Evolutionary conservation across 2,888 invertebrate species (phyloP), one percentile per base, ranked within the genome.

Genomic region (Nomada ruficornis): DNA sequence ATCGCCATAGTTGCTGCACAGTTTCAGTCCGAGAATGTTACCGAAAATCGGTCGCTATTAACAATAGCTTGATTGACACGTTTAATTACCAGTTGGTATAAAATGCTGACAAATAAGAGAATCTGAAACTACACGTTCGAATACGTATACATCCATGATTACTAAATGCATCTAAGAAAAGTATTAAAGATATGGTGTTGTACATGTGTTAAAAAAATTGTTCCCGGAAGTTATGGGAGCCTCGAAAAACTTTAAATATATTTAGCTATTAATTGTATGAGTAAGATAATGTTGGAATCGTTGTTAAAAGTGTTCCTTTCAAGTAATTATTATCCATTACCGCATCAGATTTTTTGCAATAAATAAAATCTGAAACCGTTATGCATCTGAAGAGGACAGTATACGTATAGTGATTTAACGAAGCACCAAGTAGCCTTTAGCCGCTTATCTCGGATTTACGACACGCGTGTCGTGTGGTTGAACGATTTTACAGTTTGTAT

Each of bases 371-470:
- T n/a, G 26, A 10, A 50, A 18, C 4, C 13, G 23, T 36, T 69
- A 18, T 57, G 1, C n/a, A 50, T 42, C 23, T 36, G 11, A 59
- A 50, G 18, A 47, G 13, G 13, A n/a, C 7, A 47, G 57, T 26
- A 36, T 36, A 36, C 36, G 15, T 20, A 65, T n/a, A 69, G 54
- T 26, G 15, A n/a, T 23, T 18, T 29, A 47, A 42, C 5, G 18
- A 62, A 72, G 47, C 15, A n/a, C 47, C 59, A 59, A 29, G 18
- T 54, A 74, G 50, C 20, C 42, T 55, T 65, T 18, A 55, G 15
- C 54, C 47, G 47, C 63, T 79, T 64, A 75, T 69, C 63, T 52
- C 18, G 44, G 29, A 64, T 64, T 79, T 63, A 68, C 26, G 50
- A 63, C 55, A 18, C 26, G 47, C 26, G 36, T 67, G 47, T 62